These are phyloP conservation scores for Salvator merianae DNA, from an alignment of 2,113 vertebrate genomes.

Conservation along the genomic window DNA sequence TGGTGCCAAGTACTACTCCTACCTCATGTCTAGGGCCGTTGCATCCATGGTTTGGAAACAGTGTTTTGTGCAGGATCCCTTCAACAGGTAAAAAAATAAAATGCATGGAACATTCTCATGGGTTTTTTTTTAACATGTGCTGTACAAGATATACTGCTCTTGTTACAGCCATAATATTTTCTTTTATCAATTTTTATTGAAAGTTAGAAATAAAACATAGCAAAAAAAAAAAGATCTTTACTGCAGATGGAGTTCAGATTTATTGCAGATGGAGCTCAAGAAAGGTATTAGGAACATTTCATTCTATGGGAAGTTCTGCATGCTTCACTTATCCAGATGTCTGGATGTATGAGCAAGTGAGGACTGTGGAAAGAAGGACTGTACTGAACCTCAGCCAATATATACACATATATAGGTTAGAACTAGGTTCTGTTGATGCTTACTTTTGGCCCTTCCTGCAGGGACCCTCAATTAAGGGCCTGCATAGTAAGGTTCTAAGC, in stretches of 20 bases:
- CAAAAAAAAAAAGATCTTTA: neutral
- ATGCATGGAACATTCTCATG: neutral
- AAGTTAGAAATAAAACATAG: neutral
- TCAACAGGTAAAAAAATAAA: slow-evolving; percentile 83
- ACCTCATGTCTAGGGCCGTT: slow-evolving; percentile 97
- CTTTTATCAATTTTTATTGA: neutral
- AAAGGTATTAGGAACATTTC: neutral
- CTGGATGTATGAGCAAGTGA: neutral
- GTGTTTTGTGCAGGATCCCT: slow-evolving; percentile 90
- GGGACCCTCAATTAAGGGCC: no score
- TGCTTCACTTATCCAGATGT: neutral
- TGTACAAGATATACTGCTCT: rapidly evolving
- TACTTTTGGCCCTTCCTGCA: no score
- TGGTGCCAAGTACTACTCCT: slow-evolving; percentile 98
- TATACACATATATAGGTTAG: neutral
- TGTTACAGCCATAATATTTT: neutral
- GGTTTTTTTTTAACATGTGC: no score
- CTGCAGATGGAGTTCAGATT: no score
- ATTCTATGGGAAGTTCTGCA: neutral
- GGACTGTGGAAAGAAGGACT: no score
- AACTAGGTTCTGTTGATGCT: no score
- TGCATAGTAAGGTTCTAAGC: no score
- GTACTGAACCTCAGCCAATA: neutral
- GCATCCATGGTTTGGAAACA: slow-evolving; percentile 98
- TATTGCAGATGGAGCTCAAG: neutral